Evolutionary conservation across 2,113 vertebrate species (phyloP).

Genomic region (Phaethornis superciliosus): DNA sequence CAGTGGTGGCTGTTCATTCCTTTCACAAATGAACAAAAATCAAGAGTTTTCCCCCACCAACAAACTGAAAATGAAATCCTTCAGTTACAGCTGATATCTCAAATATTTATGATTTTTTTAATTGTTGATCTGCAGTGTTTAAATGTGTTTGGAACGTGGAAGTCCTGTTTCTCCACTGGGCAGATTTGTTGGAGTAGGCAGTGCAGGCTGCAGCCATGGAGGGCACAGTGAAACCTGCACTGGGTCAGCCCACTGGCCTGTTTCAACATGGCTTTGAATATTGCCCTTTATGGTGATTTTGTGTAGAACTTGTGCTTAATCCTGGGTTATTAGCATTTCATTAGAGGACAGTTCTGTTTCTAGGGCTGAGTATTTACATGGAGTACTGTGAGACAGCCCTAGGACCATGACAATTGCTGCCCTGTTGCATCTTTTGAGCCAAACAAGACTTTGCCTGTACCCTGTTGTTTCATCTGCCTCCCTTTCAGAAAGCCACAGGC

Average conservation of each 20-base stretch:
- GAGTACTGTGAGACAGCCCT: not conserved
- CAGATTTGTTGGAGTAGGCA: not conserved
- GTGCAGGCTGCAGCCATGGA: not conserved
- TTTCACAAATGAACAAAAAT: not conserved
- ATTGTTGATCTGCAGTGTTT: not conserved
- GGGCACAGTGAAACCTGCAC: fast-evolving
- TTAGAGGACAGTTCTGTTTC: not conserved
- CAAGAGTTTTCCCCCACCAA: fast-evolving
- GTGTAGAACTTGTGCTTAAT: too few species aligned
- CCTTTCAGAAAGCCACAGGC: not conserved
- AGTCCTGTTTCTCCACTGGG: not conserved
- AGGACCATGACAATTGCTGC: not conserved
- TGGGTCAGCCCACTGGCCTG: not conserved
- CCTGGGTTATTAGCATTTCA: not conserved
- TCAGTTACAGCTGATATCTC: not conserved
- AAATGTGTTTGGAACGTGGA: fast-evolving
- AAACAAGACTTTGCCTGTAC: not conserved
- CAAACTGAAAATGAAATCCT: not conserved
- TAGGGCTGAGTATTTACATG: too few species aligned
- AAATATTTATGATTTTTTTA: fast-evolving
- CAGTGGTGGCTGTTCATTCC: not conserved
- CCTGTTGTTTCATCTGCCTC: not conserved
- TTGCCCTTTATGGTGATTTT: not conserved
- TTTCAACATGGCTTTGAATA: not conserved
- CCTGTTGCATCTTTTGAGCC: not conserved